Percentiles rank a stretch among this genome's conserved stretches.
phyloP scores from a whole-genome alignment of 2,113 vertebrate genomes.

The Platysternon megacephalum region DNA sequence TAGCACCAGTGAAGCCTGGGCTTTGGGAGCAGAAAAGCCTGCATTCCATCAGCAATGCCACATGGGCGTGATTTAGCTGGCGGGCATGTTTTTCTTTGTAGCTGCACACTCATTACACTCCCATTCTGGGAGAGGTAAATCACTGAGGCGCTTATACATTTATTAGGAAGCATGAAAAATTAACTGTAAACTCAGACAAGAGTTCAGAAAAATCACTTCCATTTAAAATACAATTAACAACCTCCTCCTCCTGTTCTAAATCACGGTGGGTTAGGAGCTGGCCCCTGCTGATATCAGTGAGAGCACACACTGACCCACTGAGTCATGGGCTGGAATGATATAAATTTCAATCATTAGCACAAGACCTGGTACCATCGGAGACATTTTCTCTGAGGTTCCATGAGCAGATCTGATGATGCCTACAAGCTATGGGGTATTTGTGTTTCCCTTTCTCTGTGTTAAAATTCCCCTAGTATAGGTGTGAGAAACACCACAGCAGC shows the following conservation, averaged over 20 bases:
- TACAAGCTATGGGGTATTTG: not conserved
- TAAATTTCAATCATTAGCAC: not conserved
- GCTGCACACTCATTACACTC: not conserved
- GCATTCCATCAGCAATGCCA: not conserved
- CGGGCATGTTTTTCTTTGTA: not conserved
- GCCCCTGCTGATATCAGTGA: not conserved
- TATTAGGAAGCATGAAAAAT: conserved; percentile 3
- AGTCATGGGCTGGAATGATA: rapidly evolving
- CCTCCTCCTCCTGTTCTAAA: not conserved
- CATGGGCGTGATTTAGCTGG: not conserved
- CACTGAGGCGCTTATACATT: not conserved
- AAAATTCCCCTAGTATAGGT: not conserved
- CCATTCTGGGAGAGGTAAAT: not conserved
- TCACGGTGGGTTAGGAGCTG: not conserved
- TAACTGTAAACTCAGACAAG: not conserved
- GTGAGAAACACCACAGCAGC: not conserved
- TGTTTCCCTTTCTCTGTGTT: not conserved
- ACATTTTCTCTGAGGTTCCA: not conserved
- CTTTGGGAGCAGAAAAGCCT: conserved; percentile 29
- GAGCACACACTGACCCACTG: rapidly evolving
- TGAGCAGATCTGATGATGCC: not conserved
- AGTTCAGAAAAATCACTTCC: not conserved
- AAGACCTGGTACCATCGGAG: not conserved
- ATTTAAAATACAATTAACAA: not conserved
- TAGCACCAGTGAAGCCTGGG: not conserved